phyloP scores from a whole-genome alignment of 2,888 invertebrate species.

The Anagyrus pseudococci region DNA sequence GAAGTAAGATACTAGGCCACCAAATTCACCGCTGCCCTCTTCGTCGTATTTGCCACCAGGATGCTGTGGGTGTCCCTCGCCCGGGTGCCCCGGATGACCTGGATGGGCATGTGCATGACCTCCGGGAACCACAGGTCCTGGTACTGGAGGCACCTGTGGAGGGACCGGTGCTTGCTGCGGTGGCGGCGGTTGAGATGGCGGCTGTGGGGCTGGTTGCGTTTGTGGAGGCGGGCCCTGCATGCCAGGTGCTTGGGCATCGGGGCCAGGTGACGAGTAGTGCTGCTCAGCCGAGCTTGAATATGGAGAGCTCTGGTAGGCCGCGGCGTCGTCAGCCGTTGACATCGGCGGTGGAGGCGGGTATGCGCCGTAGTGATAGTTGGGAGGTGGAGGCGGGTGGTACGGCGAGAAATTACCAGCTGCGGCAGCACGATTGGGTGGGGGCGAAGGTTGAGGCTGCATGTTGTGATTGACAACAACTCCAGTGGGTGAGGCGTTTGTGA shows the following conservation, averaged over 20 bases:
- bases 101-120: conserved; percentile 37
- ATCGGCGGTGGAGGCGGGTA: conserved; percentile 61
- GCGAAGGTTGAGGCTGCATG: conserved; percentile 55
- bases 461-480: conserved; percentile 45
- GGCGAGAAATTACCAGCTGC: conserved; percentile 59
- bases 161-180: conserved; percentile 33
- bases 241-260: conserved; percentile 40
- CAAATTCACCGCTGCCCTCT: conserved; percentile 78
- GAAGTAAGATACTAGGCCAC: conserved; percentile 90
- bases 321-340: conserved; percentile 59
- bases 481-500: conserved; percentile 51
- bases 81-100: conserved; percentile 33
- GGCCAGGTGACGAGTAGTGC: conserved; percentile 41
- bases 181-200: conserved; percentile 34
- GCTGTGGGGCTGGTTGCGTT: conserved; percentile 43
- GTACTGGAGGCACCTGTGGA: conserved; percentile 30
- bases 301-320: conserved; percentile 60
- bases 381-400: conserved; percentile 63
- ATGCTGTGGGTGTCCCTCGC: conserved; percentile 7
- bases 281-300: conserved; percentile 52
- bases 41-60: conserved; percentile 60
- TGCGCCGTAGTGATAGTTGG: conserved; percentile 62
- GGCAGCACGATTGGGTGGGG: conserved; percentile 53
- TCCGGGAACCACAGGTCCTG: conserved; percentile 29
- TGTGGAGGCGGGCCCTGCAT: conserved; percentile 43